A percentile compares a stretch with the other conserved stretches of the same genome.
Evolutionary conservation across 2,797 vertebrate genomes (phyloP).

Genomic region (Microctenopoma stevenorrisi): DNA sequence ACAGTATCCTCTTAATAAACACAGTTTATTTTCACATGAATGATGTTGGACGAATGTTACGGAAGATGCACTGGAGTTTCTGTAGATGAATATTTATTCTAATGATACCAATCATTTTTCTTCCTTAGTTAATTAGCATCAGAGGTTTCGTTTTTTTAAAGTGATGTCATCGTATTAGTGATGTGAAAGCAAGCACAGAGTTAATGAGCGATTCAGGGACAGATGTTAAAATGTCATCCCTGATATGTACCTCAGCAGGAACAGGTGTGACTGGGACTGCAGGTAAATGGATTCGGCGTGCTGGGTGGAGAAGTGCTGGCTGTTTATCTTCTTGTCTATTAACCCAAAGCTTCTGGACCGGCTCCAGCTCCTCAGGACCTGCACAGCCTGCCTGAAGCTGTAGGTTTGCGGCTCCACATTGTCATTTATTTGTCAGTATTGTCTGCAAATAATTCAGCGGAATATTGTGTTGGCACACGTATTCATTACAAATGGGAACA

Average conservation of each 20-base stretch:
- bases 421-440: constrained; percentile 6
- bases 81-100: constrained; percentile 1
- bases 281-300: constrained; percentile 33
- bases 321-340: constrained; percentile 26
- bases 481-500: constrained; percentile 29
- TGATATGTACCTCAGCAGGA: constrained; percentile 47
- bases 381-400: background rate
- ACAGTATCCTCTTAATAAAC: too few species aligned
- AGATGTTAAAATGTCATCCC: constrained; percentile 59
- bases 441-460: constrained; percentile 18
- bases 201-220: constrained; percentile 22
- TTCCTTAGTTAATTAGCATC: constrained; percentile 35
- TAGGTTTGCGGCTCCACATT: constrained; percentile 23
- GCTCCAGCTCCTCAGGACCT: constrained; percentile 22
- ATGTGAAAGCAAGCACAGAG: constrained; percentile 20
- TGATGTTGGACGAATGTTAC: too few species aligned
- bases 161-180: constrained; percentile 18
- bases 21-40: too few species aligned
- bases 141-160: constrained; percentile 46
- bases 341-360: constrained; percentile 29
- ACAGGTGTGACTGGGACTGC: constrained; percentile 49
- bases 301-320: constrained; percentile 33
- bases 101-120: background rate
- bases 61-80: background rate
- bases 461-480: constrained; percentile 17